Evolutionary conservation across 2,888 invertebrate genomes (phyloP).

Genomic region (Molanna angustata): DNA sequence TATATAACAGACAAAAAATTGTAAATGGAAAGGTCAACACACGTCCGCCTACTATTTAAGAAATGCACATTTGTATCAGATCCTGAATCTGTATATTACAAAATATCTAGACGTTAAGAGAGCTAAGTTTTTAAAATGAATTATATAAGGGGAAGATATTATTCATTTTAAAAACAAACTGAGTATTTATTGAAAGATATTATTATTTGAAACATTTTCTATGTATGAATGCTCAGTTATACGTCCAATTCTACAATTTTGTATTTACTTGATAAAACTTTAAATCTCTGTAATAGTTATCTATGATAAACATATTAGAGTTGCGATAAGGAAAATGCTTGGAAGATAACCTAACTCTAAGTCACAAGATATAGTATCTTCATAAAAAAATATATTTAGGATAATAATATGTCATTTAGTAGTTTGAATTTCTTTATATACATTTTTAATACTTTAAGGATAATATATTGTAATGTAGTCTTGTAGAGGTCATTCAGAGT

Average conservation of each 20-base stretch:
- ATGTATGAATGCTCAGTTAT: conserved; percentile 32
- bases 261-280: conserved; percentile 27
- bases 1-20: conserved; percentile 9
- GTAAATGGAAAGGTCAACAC: conserved; percentile 20
- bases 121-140: conserved; percentile 28
- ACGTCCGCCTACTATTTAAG: conserved; percentile 29
- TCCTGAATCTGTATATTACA: conserved; percentile 11
- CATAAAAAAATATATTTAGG: conserved; percentile 25
- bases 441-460: conserved; percentile 24
- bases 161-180: conserved; percentile 30
- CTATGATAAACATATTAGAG: conserved; percentile 28
- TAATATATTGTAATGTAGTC: conserved; percentile 4
- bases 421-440: conserved; percentile 30
- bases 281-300: conserved; percentile 28
- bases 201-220: conserved; percentile 20
- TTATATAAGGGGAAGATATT: conserved; percentile 33
- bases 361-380: conserved; percentile 27
- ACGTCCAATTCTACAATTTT: conserved; percentile 33
- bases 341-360: conserved; percentile 24
- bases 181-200: conserved; percentile 21
- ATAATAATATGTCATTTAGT: conserved; percentile 18
- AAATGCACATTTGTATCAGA: conserved; percentile 19
- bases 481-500: not conserved
- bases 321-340: conserved; percentile 29
- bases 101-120: conserved; percentile 21